phyloP scores from a whole-genome alignment of 2,797 vertebrate species.

The Todus mexicanus region DNA sequence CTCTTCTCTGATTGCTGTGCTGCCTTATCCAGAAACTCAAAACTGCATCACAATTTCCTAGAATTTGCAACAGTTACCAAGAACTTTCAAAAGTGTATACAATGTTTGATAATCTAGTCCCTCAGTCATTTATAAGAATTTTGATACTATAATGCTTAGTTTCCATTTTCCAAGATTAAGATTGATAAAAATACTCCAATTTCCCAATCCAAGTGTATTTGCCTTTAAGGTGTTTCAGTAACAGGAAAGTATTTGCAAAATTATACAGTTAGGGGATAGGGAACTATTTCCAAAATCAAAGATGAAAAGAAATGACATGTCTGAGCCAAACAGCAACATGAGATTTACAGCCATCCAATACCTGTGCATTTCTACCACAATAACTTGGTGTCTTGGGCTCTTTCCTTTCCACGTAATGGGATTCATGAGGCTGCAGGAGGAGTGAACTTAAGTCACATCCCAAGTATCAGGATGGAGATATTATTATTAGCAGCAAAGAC shows the following conservation, averaged over 20 bases:
- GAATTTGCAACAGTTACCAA: not conserved
- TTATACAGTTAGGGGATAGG: not conserved
- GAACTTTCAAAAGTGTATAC: not conserved
- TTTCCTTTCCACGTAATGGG: not conserved
- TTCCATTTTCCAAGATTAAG: not conserved
- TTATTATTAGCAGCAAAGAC: not conserved
- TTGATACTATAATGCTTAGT: not conserved
- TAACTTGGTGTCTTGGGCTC: not conserved
- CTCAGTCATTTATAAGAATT: not conserved
- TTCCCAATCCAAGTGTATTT: not conserved
- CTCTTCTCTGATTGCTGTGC: not conserved
- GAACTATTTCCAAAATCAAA: not conserved
- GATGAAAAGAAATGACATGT: not conserved
- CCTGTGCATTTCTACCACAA: not conserved
- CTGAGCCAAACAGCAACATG: not conserved
- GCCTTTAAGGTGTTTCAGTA: not conserved
- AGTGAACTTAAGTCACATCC: not conserved
- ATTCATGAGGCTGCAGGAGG: not conserved
- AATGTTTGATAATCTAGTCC: not conserved
- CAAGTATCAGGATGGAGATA: not conserved
- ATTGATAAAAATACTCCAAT: not conserved
- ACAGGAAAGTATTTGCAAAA: not conserved
- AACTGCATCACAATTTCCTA: not conserved
- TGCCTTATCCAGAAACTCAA: not conserved
- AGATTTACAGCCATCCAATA: not conserved